Evolutionary conservation across 2,888 invertebrate genomes (phyloP).

Genomic region (Pristionchus entomophagus): DNA sequence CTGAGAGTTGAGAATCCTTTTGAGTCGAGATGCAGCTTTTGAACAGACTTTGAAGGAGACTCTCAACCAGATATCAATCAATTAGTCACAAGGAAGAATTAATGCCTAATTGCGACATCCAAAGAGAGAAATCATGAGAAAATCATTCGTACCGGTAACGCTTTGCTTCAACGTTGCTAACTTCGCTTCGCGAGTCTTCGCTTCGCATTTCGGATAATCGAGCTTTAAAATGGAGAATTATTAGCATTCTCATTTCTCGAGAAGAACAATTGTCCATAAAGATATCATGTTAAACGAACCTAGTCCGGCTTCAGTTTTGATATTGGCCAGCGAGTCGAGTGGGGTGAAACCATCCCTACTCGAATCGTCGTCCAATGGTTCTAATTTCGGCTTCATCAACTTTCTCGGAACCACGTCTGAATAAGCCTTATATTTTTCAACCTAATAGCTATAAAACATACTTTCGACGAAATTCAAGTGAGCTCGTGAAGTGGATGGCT

Average conservation of each 20-base stretch:
- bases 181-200: conserved; percentile 12
- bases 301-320: conserved; percentile 14
- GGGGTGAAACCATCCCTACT: conserved; percentile 23
- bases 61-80: background rate
- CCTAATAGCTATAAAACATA: background rate
- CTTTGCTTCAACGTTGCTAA: conserved; percentile 8
- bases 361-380: conserved; percentile 32
- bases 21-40: conserved; percentile 59
- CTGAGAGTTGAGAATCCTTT: conserved; percentile 60
- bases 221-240: background rate
- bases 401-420: background rate
- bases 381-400: conserved; percentile 41
- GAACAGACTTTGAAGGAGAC: conserved; percentile 54
- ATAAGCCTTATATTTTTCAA: background rate
- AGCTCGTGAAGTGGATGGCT: conserved; percentile 45
- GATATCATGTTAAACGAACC: background rate
- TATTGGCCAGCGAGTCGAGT: background rate
- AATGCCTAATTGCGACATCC: too few species aligned
- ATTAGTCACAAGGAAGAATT: background rate
- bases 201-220: conserved; percentile 24
- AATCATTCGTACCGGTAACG: conserved; percentile 3
- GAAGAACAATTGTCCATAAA: background rate
- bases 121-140: too few species aligned
- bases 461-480: conserved; percentile 5
- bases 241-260: background rate